Percentiles rank a stretch among this genome's conserved stretches.
These are phyloP conservation scores for Pollicipes pollicipes DNA, from an alignment of 1,140 invertebrate genomes.

Conservation along the genomic window DNA sequence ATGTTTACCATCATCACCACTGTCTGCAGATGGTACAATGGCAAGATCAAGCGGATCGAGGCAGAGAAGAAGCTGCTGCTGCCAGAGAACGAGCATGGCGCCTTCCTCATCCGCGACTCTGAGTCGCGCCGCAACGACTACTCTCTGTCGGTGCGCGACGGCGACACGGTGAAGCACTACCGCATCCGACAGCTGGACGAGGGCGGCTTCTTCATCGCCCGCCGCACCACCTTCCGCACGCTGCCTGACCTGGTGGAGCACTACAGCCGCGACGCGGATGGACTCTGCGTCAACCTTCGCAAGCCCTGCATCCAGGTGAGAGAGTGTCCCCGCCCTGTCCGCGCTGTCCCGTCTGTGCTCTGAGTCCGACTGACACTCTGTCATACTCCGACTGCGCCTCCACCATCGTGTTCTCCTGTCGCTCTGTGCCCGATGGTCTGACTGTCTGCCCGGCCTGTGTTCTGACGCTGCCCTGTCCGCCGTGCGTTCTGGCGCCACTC, in stretches of 20 bases:
- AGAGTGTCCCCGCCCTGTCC: too few relatives aligned
- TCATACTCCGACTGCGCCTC: neutral
- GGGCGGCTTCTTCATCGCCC: constrained; percentile 95
- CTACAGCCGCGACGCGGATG: constrained; percentile 91
- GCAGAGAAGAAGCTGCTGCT: constrained; percentile 95
- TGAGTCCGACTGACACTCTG: neutral
- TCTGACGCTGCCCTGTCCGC: too few relatives aligned
- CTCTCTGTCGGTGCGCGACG: constrained; percentile 95
- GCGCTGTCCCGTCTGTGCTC: neutral
- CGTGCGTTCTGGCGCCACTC: too few relatives aligned
- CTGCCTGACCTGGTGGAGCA: constrained; percentile 92
- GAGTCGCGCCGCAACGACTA: constrained; percentile 97
- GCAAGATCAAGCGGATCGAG: constrained; percentile 97
- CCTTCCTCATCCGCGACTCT: constrained; percentile 94
- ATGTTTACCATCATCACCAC: too few relatives aligned
- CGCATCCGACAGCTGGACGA: constrained; percentile 93
- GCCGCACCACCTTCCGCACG: constrained; percentile 85
- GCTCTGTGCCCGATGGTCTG: constrained; percentile 14
- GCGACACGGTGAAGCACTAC: constrained; percentile 97
- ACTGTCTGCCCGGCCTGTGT: constrained; percentile 15
- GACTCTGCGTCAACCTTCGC: constrained; percentile 85
- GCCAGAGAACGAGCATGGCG: constrained; percentile 94
- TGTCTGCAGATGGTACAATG: constrained; percentile 93
- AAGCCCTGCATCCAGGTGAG: constrained; percentile 88
- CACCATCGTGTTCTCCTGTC: constrained; percentile 4